Base-by-base conservation (phyloP, 2,888 invertebrate species). In the Isoperla grammatica region DNA sequence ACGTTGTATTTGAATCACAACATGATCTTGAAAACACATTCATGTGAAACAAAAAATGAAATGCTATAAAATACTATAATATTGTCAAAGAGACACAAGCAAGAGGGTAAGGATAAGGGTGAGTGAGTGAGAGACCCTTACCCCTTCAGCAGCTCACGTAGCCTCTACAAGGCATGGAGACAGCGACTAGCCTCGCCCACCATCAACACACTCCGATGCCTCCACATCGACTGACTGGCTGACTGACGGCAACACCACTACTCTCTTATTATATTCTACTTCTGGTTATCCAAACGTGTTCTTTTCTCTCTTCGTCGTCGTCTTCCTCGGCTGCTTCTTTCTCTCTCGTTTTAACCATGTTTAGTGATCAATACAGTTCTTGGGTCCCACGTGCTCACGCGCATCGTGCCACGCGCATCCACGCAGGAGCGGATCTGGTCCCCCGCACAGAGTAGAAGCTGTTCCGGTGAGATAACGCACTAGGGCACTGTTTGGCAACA, bases 291-390 rank as follows among this genome's bases (percentile, higher is more conserved):
- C 29, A 29, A 29, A 29, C 29, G 29, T 53, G 39, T 37, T 53
- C 53, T 53, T 39, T 53, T 37, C 39, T 20, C 54, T 46, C 40
- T 19, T 20, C 45, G 9, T 39, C 39, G 13, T 37, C 53, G 45
- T 37, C 56, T 19, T 29, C 15, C 12, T 45, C 19, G 23, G 13
- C 17, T 13, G 20, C 42, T 15, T 40, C 50, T 19, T 23, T 19
- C 60, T 56, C 60, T 60, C 56, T 55, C 59, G 29, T n/a, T 46
- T 19, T 60, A 46, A 46, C 55, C 48, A 17, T 48, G 55, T 55
- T 55, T 48, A 56, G 48, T 60, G 59, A 60, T 60, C 59, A 60
- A 60, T 60, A 60, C 59, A 43, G 43, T 46, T 22, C 37, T 13
- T 22, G 22, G 53, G 15, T 23, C 15, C 29, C 22, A 29, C 29